A percentile compares a stretch with the other conserved stretches of the same genome.
Evolutionary conservation across 2,113 vertebrate genomes (phyloP).

Genomic region (Anser brachyrhynchus): DNA sequence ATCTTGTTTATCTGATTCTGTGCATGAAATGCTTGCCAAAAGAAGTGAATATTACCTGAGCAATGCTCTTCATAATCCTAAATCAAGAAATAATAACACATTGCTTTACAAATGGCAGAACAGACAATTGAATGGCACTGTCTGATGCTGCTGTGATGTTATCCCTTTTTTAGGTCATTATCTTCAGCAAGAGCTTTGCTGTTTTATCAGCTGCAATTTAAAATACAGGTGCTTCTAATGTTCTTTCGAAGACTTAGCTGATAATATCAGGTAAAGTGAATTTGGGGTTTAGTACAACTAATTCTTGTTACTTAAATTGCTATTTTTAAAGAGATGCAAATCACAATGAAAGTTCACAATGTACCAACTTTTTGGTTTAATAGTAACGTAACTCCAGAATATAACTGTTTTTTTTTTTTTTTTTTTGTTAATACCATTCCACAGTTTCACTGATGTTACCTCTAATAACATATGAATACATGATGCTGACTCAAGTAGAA

Average conservation of each 20-base stretch:
- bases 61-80: slow-evolving; percentile 37
- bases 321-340: slow-evolving; percentile 4
- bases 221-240: slow-evolving; percentile 38
- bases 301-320: background rate
- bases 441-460: background rate
- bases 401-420: background rate
- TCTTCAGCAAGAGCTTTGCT: slow-evolving; percentile 45
- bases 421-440: background rate
- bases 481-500: background rate
- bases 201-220: slow-evolving; percentile 56
- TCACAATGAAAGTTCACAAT: background rate
- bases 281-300: slow-evolving; percentile 3
- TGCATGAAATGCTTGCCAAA: slow-evolving; percentile 20
- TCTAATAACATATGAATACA: background rate
- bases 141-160: slow-evolving; percentile 49
- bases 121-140: slow-evolving; percentile 30
- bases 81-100: slow-evolving; percentile 54
- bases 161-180: slow-evolving; percentile 59
- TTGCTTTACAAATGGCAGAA: slow-evolving; percentile 32
- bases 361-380: background rate
- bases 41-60: background rate
- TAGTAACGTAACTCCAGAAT: background rate
- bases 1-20: slow-evolving; percentile 36
- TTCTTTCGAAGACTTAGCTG: slow-evolving; percentile 38
- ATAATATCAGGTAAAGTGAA: slow-evolving; percentile 44